Evolutionary conservation across 2,797 vertebrate species (phyloP).

Genomic region (Synaphobranchus kaupii): DNA sequence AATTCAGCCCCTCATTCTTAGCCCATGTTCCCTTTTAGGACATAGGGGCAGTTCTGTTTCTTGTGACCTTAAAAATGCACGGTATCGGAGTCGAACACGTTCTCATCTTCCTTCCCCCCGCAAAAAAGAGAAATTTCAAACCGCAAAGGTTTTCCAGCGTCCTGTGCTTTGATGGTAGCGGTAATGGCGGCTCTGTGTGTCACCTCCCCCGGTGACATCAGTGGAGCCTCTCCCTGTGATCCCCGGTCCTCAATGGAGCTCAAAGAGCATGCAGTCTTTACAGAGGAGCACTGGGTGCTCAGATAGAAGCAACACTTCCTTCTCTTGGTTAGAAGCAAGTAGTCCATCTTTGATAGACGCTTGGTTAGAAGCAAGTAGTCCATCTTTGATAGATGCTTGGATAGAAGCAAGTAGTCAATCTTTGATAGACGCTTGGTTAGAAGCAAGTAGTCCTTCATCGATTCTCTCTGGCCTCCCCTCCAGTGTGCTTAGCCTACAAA

Average conservation of each 20-base stretch:
- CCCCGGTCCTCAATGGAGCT: not conserved
- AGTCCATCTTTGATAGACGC: no score
- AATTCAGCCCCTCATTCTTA: not conserved
- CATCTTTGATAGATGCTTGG: no score
- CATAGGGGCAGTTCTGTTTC: not conserved
- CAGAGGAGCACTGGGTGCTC: not conserved
- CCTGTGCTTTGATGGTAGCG: not conserved
- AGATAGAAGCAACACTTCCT: not conserved
- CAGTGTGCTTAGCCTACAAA: not conserved
- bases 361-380: no score
- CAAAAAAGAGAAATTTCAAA: conserved; percentile 2
- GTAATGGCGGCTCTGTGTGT: not conserved
- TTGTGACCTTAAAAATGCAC: not conserved
- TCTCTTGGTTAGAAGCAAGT: no score
- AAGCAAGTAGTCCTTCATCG: not conserved
- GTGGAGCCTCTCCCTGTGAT: not conserved
- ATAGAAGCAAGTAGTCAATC: no score
- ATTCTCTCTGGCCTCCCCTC: not conserved
- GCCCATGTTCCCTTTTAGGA: not conserved
- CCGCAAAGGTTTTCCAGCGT: not conserved
- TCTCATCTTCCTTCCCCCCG: not conserved
- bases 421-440: no score
- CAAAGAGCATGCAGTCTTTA: conserved; percentile 7
- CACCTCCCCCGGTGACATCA: not conserved
- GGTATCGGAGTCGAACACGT: not conserved